Conservation (phyloP, 2,797 vertebrate genomes). For the Cryptoprocta ferox region DNA sequence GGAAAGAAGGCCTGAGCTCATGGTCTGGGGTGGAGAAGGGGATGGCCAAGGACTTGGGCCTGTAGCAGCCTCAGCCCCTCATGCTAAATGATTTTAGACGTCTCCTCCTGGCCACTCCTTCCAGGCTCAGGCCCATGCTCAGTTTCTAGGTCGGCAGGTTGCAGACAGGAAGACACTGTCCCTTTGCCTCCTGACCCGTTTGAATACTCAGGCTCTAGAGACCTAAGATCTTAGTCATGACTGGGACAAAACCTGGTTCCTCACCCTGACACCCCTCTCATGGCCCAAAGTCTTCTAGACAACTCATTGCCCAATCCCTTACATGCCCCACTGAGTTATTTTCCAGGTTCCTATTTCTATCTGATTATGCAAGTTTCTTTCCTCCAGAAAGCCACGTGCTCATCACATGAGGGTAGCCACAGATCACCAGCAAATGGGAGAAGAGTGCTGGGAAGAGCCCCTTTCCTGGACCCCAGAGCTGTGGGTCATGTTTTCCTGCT, state of each 20-base stretch:
- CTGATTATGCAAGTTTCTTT: slow-evolving; percentile 79
- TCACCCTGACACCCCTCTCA: neutral
- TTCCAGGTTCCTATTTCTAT: slow-evolving; percentile 79
- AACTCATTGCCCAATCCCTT: slow-evolving; percentile 44
- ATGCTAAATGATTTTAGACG: neutral
- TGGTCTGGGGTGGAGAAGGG: neutral
- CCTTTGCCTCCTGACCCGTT: neutral
- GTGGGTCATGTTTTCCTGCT: neutral
- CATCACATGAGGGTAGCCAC: slow-evolving; percentile 33
- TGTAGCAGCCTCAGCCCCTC: neutral
- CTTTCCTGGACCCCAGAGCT: neutral
- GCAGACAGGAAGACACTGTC: neutral
- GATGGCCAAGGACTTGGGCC: neutral
- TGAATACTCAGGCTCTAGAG: neutral
- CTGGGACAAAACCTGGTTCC: neutral
- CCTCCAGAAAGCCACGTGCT: slow-evolving; percentile 52
- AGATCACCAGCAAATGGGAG: neutral
- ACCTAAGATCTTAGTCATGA: neutral
- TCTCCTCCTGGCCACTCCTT: neutral
- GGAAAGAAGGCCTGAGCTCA: neutral
- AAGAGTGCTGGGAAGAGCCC: neutral
- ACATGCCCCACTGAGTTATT: neutral
- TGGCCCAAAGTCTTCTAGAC: neutral
- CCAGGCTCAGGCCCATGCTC: neutral
- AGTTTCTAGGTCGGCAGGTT: neutral